phyloP scores from a whole-genome alignment of 1,140 invertebrate genomes.

The Tetraneura akinire region DNA sequence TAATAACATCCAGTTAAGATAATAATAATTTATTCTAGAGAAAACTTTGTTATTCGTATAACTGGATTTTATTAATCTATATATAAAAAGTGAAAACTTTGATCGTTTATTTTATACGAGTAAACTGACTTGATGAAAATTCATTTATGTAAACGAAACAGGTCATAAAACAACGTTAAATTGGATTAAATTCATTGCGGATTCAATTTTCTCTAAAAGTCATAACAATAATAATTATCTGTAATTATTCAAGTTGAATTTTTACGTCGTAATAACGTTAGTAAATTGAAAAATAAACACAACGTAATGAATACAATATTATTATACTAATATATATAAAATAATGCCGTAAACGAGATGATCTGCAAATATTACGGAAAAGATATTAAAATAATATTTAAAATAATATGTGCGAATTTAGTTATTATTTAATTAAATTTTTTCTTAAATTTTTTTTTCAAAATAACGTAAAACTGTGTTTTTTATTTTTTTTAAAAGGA shows the following conservation, averaged over 20 bases:
- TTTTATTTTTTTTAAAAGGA: no score
- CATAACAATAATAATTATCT: slow-evolving; percentile 11
- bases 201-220: background rate
- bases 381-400: no score
- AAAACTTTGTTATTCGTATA: slow-evolving; percentile 28
- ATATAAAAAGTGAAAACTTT: slow-evolving; percentile 31
- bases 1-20: background rate
- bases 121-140: slow-evolving; percentile 34
- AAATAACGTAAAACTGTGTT: no score
- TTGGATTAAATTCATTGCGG: slow-evolving; percentile 3
- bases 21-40: slow-evolving; percentile 13
- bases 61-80: slow-evolving; percentile 27
- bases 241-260: background rate
- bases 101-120: slow-evolving; percentile 28
- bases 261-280: background rate
- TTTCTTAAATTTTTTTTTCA: no score
- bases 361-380: no score
- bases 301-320: no score
- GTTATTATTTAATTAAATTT: no score
- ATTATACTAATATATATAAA: no score
- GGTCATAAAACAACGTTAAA: slow-evolving; percentile 44
- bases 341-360: no score
- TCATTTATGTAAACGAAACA: slow-evolving; percentile 36
- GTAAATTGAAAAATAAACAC: no score
- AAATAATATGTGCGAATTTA: no score